Evolutionary conservation across 2,797 vertebrate genomes (phyloP).

Genomic region (Tapera naevia): DNA sequence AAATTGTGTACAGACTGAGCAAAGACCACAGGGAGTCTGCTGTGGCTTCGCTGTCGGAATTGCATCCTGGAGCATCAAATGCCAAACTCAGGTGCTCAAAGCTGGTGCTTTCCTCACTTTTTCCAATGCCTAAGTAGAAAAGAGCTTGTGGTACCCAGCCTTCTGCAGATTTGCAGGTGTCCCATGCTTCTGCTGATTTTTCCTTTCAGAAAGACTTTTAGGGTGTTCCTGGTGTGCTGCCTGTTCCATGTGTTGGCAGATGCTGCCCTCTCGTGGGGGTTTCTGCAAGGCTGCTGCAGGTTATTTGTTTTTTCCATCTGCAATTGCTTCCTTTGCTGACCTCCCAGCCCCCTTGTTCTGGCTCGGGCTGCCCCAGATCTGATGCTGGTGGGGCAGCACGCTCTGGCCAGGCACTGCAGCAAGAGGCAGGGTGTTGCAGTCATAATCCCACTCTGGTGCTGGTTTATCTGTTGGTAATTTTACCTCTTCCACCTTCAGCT

Average conservation of each 20-base stretch:
- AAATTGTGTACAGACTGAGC: background rate
- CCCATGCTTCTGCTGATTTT: accelerated
- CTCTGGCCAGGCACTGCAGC: accelerated
- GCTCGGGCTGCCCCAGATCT: background rate
- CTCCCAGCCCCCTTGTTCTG: background rate
- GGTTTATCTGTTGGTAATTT: background rate
- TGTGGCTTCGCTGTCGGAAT: background rate
- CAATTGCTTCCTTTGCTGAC: background rate
- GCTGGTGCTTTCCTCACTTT: background rate
- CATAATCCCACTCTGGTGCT: background rate
- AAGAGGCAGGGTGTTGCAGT: background rate
- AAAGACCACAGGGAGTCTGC: background rate
- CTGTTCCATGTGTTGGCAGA: accelerated
- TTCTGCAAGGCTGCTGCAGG: background rate
- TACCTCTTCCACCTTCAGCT: background rate
- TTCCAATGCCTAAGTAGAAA: no score
- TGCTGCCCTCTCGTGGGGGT: constrained; percentile 15
- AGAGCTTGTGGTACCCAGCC: background rate
- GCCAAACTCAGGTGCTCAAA: background rate
- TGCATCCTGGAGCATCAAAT: background rate
- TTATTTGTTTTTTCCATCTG: background rate
- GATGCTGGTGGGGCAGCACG: background rate
- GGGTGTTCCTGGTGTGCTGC: accelerated
- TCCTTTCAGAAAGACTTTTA: background rate
- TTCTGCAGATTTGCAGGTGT: background rate